phyloP scores from a whole-genome alignment of 2,113 vertebrate genomes.

The Psammodynastes pulverulentus region DNA sequence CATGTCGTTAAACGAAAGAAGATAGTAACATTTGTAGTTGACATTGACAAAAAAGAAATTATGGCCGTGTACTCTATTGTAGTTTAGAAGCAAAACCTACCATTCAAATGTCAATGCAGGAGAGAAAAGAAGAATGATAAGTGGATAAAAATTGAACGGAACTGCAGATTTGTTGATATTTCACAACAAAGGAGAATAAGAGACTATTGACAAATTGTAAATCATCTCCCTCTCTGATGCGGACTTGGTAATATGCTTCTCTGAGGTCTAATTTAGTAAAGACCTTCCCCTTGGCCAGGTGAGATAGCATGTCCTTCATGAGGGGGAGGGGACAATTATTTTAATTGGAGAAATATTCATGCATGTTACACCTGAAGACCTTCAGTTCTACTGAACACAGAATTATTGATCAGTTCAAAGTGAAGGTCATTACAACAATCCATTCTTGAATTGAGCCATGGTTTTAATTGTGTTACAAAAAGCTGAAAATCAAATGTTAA shows the following conservation, averaged over 20 bases:
- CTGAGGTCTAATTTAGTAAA: too few species aligned
- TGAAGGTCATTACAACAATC: neutral
- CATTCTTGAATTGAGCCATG: neutral
- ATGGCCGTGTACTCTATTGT: neutral
- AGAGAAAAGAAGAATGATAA: neutral
- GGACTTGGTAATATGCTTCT: too few species aligned
- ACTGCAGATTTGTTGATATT: constrained; percentile 4
- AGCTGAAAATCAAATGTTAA: neutral
- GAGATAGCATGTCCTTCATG: too few species aligned
- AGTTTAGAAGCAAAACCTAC: constrained; percentile 11
- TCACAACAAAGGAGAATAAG: neutral
- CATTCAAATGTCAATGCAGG: neutral
- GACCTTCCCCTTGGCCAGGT: too few species aligned
- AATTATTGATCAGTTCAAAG: neutral
- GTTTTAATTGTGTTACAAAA: neutral
- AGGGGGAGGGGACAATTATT: too few species aligned
- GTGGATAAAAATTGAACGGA: neutral
- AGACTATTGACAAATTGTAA: too few species aligned
- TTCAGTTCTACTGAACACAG: neutral
- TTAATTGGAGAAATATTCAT: constrained; percentile 16
- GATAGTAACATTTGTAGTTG: neutral
- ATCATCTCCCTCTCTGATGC: too few species aligned
- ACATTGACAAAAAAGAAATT: neutral
- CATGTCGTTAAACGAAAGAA: neutral
- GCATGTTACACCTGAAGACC: neutral